Evolutionary conservation across 2,797 vertebrate species (phyloP).

Genomic region (Smutsia temminckii): DNA sequence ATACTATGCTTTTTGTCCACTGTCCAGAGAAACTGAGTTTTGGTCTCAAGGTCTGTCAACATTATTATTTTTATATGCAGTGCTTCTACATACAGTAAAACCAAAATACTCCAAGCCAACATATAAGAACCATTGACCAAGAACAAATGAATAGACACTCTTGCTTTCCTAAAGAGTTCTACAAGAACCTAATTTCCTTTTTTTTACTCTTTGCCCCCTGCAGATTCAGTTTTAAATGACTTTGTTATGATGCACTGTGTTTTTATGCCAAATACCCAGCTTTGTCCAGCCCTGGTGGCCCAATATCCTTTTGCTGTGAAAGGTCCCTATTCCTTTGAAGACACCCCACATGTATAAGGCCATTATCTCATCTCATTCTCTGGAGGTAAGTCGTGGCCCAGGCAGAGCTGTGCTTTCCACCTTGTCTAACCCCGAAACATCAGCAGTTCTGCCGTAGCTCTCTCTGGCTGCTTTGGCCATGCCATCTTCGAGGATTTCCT

Average conservation of each 20-base stretch:
- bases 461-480: not conserved
- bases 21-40: constrained; percentile 1
- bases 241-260: constrained; percentile 98
- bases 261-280: constrained; percentile 95
- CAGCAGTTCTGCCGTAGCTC: not conserved
- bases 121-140: not conserved
- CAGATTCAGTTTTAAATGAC: constrained; percentile 95
- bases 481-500: not conserved
- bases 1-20: not conserved
- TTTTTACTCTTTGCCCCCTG: constrained; percentile 72
- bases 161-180: constrained; percentile 37
- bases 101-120: not conserved
- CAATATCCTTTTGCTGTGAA: constrained; percentile 95
- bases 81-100: not conserved
- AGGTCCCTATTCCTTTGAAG: constrained; percentile 29
- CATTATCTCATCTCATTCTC: not conserved
- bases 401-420: not conserved
- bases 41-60: not conserved
- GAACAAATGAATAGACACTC: constrained; percentile 4
- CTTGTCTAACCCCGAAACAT: not conserved
- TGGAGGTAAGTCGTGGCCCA: constrained; percentile 1
- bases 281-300: constrained; percentile 93
- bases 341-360: fast-evolving
- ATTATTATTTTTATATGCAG: not conserved
- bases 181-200: constrained; percentile 52